Evolutionary conservation across 2,888 invertebrate genomes (phyloP).

Genomic region (Apodemia mormo): DNA sequence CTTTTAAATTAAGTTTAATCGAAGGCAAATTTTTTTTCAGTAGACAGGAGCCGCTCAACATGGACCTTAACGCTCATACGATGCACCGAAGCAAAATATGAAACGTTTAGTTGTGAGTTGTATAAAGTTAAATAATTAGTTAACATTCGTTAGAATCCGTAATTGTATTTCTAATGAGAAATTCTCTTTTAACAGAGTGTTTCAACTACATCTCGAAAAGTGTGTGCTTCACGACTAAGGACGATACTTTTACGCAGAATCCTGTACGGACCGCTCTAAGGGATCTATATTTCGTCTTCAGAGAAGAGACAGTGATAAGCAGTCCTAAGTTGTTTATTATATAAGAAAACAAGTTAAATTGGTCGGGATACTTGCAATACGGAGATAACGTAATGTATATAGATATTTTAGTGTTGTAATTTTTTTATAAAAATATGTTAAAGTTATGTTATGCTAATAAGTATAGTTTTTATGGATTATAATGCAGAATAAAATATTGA

Average conservation of each 20-base stretch:
- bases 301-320: no score
- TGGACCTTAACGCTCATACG: background rate
- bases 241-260: background rate
- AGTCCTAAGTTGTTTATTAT: no score
- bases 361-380: background rate
- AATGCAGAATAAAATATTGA: no score
- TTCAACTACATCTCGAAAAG: background rate
- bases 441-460: no score
- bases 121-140: background rate
- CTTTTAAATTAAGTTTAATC: background rate
- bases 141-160: background rate
- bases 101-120: background rate
- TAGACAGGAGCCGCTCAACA: conserved; percentile 4
- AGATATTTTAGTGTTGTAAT: no score
- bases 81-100: background rate
- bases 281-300: no score
- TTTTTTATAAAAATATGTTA: no score
- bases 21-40: background rate
- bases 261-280: background rate
- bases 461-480: no score
- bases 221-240: background rate
- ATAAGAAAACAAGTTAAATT: background rate
- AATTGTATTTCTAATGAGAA: background rate
- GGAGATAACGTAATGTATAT: background rate
- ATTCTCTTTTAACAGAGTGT: background rate